Conservation (phyloP, 2,888 invertebrate genomes). For the Watsonalla cultraria region DNA sequence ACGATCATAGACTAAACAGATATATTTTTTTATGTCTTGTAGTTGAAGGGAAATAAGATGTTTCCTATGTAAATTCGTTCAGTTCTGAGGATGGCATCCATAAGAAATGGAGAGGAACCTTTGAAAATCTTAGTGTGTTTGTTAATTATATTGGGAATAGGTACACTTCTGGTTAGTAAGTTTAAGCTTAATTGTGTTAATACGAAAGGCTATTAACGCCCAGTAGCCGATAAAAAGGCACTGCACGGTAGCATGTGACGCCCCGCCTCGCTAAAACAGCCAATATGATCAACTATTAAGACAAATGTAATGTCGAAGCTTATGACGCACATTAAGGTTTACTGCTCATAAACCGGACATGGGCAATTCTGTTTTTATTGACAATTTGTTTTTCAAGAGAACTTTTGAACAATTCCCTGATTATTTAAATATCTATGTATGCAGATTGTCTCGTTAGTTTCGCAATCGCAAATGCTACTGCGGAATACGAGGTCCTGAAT, state of each 20-base stretch:
- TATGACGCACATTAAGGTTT: constrained; percentile 26
- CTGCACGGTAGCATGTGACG: constrained; percentile 7
- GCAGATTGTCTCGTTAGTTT: neutral
- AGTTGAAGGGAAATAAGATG: no score
- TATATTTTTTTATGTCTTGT: no score
- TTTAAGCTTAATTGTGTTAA: neutral
- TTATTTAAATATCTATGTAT: neutral
- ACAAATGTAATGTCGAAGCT: constrained; percentile 28
- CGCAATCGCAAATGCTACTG: no score
- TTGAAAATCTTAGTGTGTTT: no score
- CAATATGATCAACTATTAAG: constrained; percentile 26
- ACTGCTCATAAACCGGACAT: constrained; percentile 25
- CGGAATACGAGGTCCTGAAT: no score
- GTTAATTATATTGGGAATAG: no score
- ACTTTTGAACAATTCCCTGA: neutral
- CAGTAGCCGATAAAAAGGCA: neutral
- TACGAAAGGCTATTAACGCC: neutral
- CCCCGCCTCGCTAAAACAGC: constrained; percentile 12
- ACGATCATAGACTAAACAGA: no score
- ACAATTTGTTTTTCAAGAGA: neutral
- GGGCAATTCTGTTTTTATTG: constrained; percentile 20
- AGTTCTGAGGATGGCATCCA: no score
- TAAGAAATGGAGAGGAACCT: no score
- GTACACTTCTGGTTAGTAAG: no score
- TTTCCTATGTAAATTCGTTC: no score